These are phyloP conservation scores for Hesperophylax magnus DNA, from an alignment of 1,140 invertebrate genomes.

Conservation along the genomic window DNA sequence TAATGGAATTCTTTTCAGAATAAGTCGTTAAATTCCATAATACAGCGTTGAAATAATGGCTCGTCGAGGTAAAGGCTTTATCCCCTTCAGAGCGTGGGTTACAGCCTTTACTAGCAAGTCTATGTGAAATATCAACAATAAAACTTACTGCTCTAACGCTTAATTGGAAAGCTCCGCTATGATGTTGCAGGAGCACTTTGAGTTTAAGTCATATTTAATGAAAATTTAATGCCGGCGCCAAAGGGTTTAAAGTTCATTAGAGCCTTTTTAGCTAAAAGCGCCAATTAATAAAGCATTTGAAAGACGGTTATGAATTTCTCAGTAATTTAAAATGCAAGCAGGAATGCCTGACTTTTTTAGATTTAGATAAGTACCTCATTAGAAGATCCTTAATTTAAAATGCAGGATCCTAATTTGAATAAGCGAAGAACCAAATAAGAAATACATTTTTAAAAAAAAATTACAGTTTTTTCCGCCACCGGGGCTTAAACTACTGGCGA, in stretches of 20 bases:
- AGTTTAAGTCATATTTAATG: conserved; percentile 7
- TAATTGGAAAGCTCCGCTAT: conserved; percentile 14
- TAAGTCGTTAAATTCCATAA: no score
- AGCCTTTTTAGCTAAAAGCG: conserved; percentile 20
- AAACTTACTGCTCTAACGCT: not conserved
- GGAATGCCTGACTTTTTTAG: not conserved
- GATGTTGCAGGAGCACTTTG: not conserved
- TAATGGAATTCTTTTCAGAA: no score
- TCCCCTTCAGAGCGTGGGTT: not conserved
- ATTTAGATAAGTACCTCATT: not conserved
- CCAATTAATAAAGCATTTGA: conserved; percentile 26
- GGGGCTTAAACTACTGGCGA: no score
- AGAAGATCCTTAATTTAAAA: no score
- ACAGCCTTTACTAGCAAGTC: not conserved
- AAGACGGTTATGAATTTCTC: not conserved
- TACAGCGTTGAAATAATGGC: no score
- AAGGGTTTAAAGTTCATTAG: conserved; percentile 34
- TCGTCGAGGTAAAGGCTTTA: no score
- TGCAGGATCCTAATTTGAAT: no score
- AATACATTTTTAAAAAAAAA: no score
- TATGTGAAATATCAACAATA: conserved; percentile 16
- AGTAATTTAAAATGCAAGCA: conserved; percentile 35
- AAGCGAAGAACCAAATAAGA: no score
- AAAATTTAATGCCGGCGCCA: conserved; percentile 23
- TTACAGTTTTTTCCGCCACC: no score